Conservation (phyloP, 2,113 vertebrate genomes). For the Aptenodytes patagonicus region DNA sequence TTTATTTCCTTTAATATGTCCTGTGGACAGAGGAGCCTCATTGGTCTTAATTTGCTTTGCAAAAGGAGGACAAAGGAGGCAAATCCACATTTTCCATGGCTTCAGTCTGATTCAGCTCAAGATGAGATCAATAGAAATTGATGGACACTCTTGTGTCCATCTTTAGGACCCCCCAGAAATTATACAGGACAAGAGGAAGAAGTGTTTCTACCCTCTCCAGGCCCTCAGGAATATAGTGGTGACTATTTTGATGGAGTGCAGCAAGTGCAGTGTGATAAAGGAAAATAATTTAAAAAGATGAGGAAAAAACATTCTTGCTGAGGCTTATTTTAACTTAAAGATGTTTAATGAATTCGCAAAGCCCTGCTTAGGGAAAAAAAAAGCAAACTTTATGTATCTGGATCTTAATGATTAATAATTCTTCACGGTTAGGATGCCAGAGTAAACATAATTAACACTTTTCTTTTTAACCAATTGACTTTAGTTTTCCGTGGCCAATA, state of each 20-base stretch:
- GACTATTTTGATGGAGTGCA: background rate
- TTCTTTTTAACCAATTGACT: slow-evolving; percentile 56
- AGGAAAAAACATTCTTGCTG: background rate
- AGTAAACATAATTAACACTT: slow-evolving; percentile 60
- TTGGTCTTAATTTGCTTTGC: background rate
- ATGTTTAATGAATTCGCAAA: slow-evolving; percentile 48
- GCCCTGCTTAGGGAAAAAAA: background rate
- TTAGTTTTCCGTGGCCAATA: slow-evolving; percentile 50
- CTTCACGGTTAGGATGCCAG: slow-evolving; percentile 15
- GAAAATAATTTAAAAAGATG: slow-evolving; percentile 6
- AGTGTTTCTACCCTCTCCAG: background rate
- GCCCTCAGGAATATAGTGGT: background rate
- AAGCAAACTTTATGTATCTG: background rate
- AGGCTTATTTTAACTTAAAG: background rate
- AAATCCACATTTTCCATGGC: background rate
- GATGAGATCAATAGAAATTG: background rate
- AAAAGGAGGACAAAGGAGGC: background rate
- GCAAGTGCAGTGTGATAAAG: background rate
- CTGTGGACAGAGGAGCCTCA: background rate
- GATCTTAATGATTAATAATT: slow-evolving; percentile 50
- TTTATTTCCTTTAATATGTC: background rate
- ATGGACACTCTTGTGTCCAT: background rate
- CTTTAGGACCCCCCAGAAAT: background rate
- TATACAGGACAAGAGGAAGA: background rate
- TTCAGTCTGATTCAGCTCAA: background rate